Base-by-base conservation (phyloP, 53 echinoderm and acorn worm species). In the Luidia sarsii region DNA sequence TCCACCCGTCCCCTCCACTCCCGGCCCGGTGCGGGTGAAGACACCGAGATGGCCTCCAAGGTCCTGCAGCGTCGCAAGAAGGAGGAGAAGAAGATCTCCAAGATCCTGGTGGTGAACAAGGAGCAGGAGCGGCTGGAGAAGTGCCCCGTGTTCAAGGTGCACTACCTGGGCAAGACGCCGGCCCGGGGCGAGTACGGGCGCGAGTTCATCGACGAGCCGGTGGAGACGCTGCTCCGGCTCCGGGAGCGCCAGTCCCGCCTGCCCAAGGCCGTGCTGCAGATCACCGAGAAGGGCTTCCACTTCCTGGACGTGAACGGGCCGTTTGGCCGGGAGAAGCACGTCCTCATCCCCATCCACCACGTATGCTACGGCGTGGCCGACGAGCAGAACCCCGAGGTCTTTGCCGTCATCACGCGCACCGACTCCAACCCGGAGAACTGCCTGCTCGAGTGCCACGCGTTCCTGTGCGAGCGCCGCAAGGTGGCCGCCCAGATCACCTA, bases 361-460 rank as follows among this genome's bases (percentile, higher is more conserved):
- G 89, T 99, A 21, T 99, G 99, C 50, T 99, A 99, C 52, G 99
- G 99, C 6, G 93, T 99, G 31, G 99, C 94, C 16, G 99, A 99
- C 57, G 94, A 93, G 48, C 89, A 91, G 67, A 81, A 94, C 30
- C 99, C 99, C 0, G 85, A 84, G 15, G 99, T 99, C 10, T 99
- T 99, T 61, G 99, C 99, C 7, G 91, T 99, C 43, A 99, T 99
- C 48, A 89, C 94, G 7, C 80, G 94, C 48, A 94, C 93, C 7
- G 99, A 99, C 54, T 94, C 94, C 22, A 93, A 91, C 38, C 84
- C 99, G 13, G 91, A 91, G 10, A 91, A 83, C 65, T 89, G 87
- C 30, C 69, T 99, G 37, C 91, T 94, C 24, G 94, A 99, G 65
- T 99, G 99, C 55, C 99, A 99, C 66, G 99, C 94, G 6, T 99